Evolutionary conservation across 1,140 invertebrate genomes (phyloP).

Genomic region (Hormaphis cornu): DNA sequence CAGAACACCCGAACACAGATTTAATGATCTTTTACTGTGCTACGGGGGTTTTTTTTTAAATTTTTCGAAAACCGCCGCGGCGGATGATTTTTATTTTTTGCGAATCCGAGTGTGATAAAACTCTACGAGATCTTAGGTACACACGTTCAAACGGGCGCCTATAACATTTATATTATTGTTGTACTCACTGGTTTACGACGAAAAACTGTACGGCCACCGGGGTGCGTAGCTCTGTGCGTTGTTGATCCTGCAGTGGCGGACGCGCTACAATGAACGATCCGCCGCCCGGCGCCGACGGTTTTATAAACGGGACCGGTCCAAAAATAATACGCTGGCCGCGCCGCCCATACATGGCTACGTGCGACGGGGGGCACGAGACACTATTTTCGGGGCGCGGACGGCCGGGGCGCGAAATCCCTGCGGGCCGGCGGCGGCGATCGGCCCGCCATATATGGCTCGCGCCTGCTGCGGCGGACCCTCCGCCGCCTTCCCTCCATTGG

Average conservation of each 20-base stretch:
- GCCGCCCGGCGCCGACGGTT: background rate
- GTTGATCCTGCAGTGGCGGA: constrained; percentile 10
- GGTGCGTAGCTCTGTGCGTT: constrained; percentile 22
- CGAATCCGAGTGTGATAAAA: too few species aligned
- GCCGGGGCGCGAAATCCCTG: background rate
- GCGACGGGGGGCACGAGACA: constrained; percentile 21
- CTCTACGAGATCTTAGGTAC: too few species aligned
- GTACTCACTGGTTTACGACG: constrained; percentile 8
- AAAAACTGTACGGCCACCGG: constrained; percentile 1
- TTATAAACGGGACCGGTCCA: constrained; percentile 29
- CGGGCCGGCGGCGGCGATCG: constrained; percentile 15
- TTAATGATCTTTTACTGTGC: too few species aligned
- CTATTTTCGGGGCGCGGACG: constrained; percentile 27
- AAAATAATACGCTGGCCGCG: constrained; percentile 17
- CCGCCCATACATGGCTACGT: constrained; percentile 29
- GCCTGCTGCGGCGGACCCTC: constrained; percentile 29
- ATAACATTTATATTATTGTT: background rate
- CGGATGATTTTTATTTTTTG: too few species aligned
- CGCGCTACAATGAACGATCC: constrained; percentile 21
- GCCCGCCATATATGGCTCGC: constrained; percentile 29
- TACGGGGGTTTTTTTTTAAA: too few species aligned
- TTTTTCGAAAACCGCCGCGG: too few species aligned
- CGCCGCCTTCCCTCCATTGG: too few species aligned
- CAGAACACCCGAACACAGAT: too few species aligned
- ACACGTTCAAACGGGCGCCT: background rate